Evolutionary conservation across 2,113 vertebrate species (phyloP), one percentile per base, ranked within the genome.

Genomic region (Indicator indicator): DNA sequence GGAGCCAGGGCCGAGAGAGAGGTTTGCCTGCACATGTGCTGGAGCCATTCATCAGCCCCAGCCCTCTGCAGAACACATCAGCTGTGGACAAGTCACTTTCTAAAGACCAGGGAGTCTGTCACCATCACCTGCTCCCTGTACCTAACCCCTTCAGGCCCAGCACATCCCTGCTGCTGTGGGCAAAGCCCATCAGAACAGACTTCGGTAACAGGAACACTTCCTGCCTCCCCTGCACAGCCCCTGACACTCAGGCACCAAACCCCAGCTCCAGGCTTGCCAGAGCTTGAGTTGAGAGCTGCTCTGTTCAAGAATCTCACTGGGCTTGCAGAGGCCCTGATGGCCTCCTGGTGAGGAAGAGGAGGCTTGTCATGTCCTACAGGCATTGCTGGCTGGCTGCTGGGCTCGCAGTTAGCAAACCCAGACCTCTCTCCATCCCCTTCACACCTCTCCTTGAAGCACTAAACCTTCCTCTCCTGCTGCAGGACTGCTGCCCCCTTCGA

Each of bases 401-500:
- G 30, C 56, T 88, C 32, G 19, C 27, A 17, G 18, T 32, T 6
- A 36, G 16, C 2, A 70, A 46, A 32, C 10, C 11, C 84, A 68
- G 8, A 63, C 2, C 13, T 56, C 74, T 80, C 56, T 23, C 17
- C 33, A 36, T 17, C 42, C 8, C 62, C 14, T 48, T 36, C 19
- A n/a, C 5, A 4, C 9, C 11, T 32, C 54, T 36, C 44, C 46
- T 28, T 1, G 55, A 27, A 0, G 2, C 3, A 58, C 84, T 46
- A 18, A 40, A 1, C 13, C 24, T 40, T 20, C 26, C 30, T 59
- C 71, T 65, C 16, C 2, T 72, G 16, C 70, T 0, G 3, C 90
- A 99, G 99, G 97, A 98, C 98, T 42, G 97, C 99, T 0, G 91
- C 97, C 87, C 99, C 99, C 0, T 99, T 99, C 56, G 98, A 99